A percentile compares a stretch with the other conserved stretches of the same genome.
These are phyloP conservation scores for Orchestia grillus DNA, from an alignment of 1,140 invertebrate genomes.

Conservation along the genomic window DNA sequence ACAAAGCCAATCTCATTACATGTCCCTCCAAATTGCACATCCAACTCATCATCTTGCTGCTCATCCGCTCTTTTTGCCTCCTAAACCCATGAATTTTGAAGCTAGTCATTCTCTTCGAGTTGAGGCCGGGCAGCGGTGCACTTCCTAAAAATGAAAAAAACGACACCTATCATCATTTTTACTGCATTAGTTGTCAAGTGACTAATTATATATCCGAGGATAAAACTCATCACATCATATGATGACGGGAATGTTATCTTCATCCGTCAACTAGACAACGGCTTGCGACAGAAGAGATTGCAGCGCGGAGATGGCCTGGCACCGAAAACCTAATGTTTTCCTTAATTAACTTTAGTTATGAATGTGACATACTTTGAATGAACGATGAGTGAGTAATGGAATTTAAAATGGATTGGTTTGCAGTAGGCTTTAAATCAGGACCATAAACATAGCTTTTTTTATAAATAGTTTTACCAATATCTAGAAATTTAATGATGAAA, in stretches of 20 bases:
- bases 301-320: background rate
- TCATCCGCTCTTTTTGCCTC: slow-evolving; percentile 14
- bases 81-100: slow-evolving; percentile 29
- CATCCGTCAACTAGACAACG: background rate
- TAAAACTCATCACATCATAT: background rate
- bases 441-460: background rate
- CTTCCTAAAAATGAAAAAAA: slow-evolving; percentile 8
- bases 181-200: slow-evolving; percentile 40
- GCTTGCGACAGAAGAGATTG: background rate
- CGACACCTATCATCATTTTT: slow-evolving; percentile 5
- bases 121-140: background rate
- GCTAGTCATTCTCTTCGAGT: background rate
- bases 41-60: slow-evolving; percentile 37
- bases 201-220: background rate
- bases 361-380: background rate
- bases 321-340: background rate
- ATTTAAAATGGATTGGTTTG: background rate
- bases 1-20: slow-evolving; percentile 54
- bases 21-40: slow-evolving; percentile 50
- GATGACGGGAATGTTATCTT: background rate
- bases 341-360: background rate
- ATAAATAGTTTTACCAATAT: background rate
- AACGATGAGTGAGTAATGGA: background rate
- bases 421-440: background rate
- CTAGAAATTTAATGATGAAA: background rate